Base-by-base conservation (phyloP, 2,113 vertebrate species). In the Brachyhypopomus gauderio region DNA sequence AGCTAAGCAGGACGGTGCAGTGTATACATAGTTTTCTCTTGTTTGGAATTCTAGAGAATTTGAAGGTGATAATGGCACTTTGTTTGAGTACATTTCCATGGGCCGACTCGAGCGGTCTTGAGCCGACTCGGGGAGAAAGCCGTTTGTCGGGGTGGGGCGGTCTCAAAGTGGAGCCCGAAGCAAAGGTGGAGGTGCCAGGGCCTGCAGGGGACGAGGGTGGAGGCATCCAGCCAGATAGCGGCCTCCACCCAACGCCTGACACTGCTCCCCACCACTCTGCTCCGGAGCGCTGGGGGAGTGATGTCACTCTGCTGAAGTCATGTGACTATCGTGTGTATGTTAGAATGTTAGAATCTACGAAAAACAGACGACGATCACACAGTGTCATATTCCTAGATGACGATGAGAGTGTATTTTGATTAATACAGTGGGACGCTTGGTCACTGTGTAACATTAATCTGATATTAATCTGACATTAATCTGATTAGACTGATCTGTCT, bases 1-100 rank as follows among this genome's bases (percentile, higher is more conserved):
- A 41, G 34, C 34, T n/a, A 22, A 70, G 66, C 66, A 70, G 20
- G 66, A 70, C n/a, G 34, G 66, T 70, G 36, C 17, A 34, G 7
- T 22, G 66, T 70, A 67, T 36, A 70, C 66, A 41, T n/a, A 70
- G 66, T 70, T 70, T 70, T n/a, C 36, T 70, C 64, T 70, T 70
- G 66, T 70, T 70, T 70, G 66, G 66, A 70, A 41, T 70, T 41
- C 36, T 20, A 41, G 22, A 38, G 66, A 41, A 41, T 70, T 41
- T 41, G 66, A 70, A n/a, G 20, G 36, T 70, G 66, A 34, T 70
- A 70, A 70, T 70, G 19, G 66, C 64, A 41, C 34, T 20, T 70
- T 70, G 38, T 67, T 67, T 41, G 20, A 22, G 5, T 41, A n/a
- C 36, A 70, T 22, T 70, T 22, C 36, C 36, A 38, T 41, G 36